Conservation (phyloP, 2,797 vertebrate genomes). For the Anniella stebbinsi region DNA sequence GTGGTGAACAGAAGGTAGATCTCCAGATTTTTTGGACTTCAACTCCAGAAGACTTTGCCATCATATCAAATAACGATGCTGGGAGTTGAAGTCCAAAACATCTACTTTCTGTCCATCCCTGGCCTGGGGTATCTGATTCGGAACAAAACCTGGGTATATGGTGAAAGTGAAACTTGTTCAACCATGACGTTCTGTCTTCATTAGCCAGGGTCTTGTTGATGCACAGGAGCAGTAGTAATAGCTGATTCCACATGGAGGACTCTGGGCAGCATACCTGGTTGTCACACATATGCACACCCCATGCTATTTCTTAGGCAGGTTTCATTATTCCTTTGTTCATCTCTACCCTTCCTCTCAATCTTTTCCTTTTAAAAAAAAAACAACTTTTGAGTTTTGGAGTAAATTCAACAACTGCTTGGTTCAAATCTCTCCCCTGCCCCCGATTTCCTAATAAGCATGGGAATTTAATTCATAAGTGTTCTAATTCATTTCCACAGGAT, state of each 20-base stretch:
- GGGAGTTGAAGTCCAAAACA: too few species aligned
- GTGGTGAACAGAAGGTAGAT: too few species aligned
- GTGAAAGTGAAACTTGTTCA: background rate
- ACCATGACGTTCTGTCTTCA: background rate
- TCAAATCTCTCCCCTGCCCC: constrained; percentile 41
- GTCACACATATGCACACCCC: too few species aligned
- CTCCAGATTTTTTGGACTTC: too few species aligned
- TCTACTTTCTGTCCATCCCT: too few species aligned
- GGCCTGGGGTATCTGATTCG: background rate
- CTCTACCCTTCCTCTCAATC: background rate
- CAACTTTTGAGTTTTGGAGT: constrained; percentile 30
- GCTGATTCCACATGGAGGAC: background rate
- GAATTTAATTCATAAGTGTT: constrained; percentile 49
- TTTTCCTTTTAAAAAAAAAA: constrained; percentile 33
- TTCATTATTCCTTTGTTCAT: background rate
- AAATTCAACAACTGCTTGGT: constrained; percentile 42
- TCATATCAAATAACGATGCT: too few species aligned
- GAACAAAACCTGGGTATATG: background rate
- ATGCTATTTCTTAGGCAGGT: background rate
- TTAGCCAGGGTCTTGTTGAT: background rate
- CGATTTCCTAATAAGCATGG: constrained; percentile 45
- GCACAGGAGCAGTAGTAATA: background rate
- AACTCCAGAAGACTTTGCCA: too few species aligned
- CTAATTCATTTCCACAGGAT: constrained; percentile 54
- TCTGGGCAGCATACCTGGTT: background rate